Evolutionary conservation across 2,797 vertebrate species (phyloP), one percentile per base, ranked within the genome.

Genomic region (Cyprinodon diabolis): DNA sequence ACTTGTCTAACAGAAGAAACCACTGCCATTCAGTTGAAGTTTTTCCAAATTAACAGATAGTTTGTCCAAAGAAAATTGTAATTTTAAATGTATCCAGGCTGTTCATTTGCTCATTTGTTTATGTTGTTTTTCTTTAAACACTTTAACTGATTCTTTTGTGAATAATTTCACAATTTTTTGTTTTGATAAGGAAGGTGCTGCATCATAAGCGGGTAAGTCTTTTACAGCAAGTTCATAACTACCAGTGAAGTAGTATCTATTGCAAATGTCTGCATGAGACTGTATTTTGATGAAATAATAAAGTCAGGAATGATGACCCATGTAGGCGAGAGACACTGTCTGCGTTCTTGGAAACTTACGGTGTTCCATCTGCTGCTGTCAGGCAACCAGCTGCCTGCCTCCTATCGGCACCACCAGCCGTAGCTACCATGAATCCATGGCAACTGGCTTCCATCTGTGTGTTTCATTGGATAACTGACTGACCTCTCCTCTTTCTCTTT

Each of bases 321-420:
- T 84, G 83, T 86, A 87, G 89, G 84, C 86, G 74, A 88, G 77
- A 88, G 70, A 85, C 83, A 78, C 75, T 69, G 85, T 70, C 81
- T 86, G 73, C 86, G 86, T 94, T 91, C 87, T 89, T 87, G 86
- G 84, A 93, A 92, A 89, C 80, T 85, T 87, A 90, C 68, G 45
- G 72, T 85, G 83, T 86, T 92, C 91, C 90, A 93, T 93, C 93
- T 94, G 91, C 87, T 87, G 89, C 84, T 88, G 80, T 89, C 85
- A 82, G 77, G 83, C 87, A 90, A 84, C 84, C 78, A 92, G 88
- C 90, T 89, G 87, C 84, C 88, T 89, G 75, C 86, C 81, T 90
- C 77, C 83, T 85, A 86, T 85, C 74, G 71, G 81, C 87, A 91
- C 90, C 88, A 88, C 85, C 86, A 93, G 90, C 84, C 77, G 82